Evolutionary conservation across 2,113 vertebrate genomes (phyloP).

Genomic region (Cygnus atratus): DNA sequence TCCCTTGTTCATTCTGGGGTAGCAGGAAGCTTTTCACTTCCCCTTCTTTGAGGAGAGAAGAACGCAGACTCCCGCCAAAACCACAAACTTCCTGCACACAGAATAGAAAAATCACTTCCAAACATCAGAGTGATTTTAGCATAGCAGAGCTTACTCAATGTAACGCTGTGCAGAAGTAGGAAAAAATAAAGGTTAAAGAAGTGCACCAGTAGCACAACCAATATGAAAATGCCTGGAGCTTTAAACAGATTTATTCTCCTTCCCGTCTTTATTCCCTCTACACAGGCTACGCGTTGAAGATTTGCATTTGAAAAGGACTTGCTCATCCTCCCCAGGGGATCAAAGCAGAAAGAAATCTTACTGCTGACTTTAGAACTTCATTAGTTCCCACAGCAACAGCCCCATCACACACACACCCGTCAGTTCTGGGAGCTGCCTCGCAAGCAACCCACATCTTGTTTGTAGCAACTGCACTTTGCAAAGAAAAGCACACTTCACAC

Average conservation of each 20-base stretch:
- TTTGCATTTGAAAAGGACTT: slow-evolving; percentile 41
- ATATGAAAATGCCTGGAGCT: slow-evolving; percentile 21
- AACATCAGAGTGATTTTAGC: not conserved
- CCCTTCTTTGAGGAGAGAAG: not conserved
- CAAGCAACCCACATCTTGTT: not conserved
- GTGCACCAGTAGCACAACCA: not conserved
- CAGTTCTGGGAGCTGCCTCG: not conserved
- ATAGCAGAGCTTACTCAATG: not conserved
- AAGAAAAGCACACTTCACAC: accelerated
- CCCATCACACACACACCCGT: not conserved
- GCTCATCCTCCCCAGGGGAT: slow-evolving; percentile 19
- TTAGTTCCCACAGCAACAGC: slow-evolving; percentile 32
- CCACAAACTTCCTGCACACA: not conserved
- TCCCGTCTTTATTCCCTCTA: slow-evolving; percentile 5
- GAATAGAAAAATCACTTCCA: not conserved
- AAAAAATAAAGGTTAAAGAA: slow-evolving; percentile 1
- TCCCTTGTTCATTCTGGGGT: not conserved
- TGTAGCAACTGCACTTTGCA: not conserved
- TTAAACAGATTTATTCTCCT: slow-evolving; percentile 1
- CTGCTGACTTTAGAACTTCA: slow-evolving; percentile 17
- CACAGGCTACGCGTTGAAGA: not conserved
- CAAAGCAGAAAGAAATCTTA: slow-evolving; percentile 27
- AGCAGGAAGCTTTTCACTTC: not conserved
- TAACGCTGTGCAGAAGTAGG: not conserved
- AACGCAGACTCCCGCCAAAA: not conserved